Conservation (phyloP, 2,113 vertebrate species). For the Ceratotherium simum region DNA sequence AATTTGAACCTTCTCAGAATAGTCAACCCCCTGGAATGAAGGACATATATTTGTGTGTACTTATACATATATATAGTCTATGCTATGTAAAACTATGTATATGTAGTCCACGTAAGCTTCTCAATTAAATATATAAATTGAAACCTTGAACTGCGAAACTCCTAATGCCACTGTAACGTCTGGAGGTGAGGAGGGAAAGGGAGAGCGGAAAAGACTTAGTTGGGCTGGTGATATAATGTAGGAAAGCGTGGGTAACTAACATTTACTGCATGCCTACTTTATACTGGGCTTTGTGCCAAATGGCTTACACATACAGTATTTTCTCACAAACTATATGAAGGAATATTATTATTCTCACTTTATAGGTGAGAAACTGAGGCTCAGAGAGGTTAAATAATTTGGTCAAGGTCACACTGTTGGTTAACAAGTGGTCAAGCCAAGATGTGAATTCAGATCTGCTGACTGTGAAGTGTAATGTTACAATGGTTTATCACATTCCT, state of each 20-base stretch:
- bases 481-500: background rate
- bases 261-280: background rate
- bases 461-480: background rate
- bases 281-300: background rate
- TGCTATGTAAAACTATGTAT: background rate
- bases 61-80: no score
- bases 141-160: background rate
- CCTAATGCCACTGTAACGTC: background rate
- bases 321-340: background rate
- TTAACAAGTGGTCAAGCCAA: background rate
- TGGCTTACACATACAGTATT: background rate
- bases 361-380: slow-evolving; percentile 13
- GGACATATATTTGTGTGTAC: background rate
- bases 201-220: slow-evolving; percentile 55
- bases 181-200: background rate
- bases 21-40: background rate
- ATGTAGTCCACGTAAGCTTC: background rate
- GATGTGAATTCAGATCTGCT: slow-evolving; percentile 7
- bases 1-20: slow-evolving; percentile 58
- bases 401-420: background rate
- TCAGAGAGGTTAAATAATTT: slow-evolving; percentile 24
- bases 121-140: background rate
- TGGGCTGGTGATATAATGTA: slow-evolving; percentile 61
- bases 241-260: background rate
- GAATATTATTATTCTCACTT: slow-evolving; percentile 34